Conservation (phyloP, 2,797 vertebrate species). For the Mallotus villosus region DNA sequence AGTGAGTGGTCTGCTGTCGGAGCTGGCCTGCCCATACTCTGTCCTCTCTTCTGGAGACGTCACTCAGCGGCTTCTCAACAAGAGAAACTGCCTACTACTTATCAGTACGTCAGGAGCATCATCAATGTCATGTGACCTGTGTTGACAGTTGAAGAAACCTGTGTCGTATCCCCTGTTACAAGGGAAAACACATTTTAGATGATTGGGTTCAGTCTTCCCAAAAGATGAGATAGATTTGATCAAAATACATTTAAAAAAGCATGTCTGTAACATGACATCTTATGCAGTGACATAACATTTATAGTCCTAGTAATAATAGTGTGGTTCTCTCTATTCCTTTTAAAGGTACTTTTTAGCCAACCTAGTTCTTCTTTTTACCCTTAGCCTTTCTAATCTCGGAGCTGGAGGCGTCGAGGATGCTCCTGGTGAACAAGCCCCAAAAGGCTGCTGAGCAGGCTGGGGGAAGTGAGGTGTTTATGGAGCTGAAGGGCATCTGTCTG, state of each 20-base stretch:
- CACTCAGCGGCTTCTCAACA: constrained; percentile 87
- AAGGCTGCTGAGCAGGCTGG: constrained; percentile 80
- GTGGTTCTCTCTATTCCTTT: neutral
- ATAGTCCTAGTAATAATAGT: neutral
- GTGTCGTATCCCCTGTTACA: too few relatives aligned
- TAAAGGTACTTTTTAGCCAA: neutral
- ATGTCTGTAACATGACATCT: too few relatives aligned
- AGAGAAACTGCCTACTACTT: constrained; percentile 89
- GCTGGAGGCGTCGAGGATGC: constrained; percentile 94
- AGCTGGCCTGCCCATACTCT: constrained; percentile 90
- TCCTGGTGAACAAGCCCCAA: constrained; percentile 85
- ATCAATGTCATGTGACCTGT: neutral
- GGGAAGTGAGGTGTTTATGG: constrained; percentile 89
- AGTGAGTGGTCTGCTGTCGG: constrained; percentile 91
- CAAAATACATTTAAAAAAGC: too few relatives aligned
- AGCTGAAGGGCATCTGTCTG: constrained; percentile 95
- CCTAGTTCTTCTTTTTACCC: constrained; percentile 5
- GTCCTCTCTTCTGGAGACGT: constrained; percentile 87
- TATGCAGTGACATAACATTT: too few relatives aligned
- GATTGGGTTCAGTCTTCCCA: too few relatives aligned
- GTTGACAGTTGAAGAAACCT: neutral
- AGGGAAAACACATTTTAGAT: too few relatives aligned
- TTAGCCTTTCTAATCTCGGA: constrained; percentile 96
- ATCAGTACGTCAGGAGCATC: constrained; percentile 80
- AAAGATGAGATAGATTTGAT: too few relatives aligned